Conservation (phyloP, 1,140 invertebrate species). For the Bombus picipes region DNA sequence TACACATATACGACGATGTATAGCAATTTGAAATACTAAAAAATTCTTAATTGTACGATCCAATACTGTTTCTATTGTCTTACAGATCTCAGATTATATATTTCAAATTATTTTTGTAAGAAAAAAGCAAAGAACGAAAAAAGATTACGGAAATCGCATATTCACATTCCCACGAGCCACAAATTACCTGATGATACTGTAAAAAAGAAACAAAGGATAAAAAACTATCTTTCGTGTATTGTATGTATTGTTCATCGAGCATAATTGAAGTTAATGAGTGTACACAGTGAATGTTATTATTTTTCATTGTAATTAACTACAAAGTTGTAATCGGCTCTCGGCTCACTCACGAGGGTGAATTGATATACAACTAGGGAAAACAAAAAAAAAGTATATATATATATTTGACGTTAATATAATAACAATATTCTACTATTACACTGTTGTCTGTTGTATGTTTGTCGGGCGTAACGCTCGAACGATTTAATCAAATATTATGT, state of each 20-base stretch:
- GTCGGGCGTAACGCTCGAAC: constrained; percentile 64
- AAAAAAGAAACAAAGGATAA: constrained; percentile 33
- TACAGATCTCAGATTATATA: constrained; percentile 72
- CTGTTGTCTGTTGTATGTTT: constrained; percentile 79
- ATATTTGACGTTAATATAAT: constrained; percentile 78
- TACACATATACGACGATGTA: constrained; percentile 24
- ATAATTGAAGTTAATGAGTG: constrained; percentile 75
- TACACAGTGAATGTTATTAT: constrained; percentile 78
- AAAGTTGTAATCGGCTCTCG: constrained; percentile 65
- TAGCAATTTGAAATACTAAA: constrained; percentile 53
- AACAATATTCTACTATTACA: constrained; percentile 79
- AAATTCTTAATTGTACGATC: constrained; percentile 66
- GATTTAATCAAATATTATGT: constrained; percentile 76
- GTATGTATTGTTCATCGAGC: constrained; percentile 70
- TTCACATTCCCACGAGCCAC: constrained; percentile 75
- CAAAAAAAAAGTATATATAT: not conserved
- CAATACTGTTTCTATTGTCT: constrained; percentile 70
- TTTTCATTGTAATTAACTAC: constrained; percentile 73
- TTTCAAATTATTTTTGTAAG: constrained; percentile 74
- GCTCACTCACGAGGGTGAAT: constrained; percentile 58
- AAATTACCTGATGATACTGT: constrained; percentile 71
- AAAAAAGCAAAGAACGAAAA: constrained; percentile 57
- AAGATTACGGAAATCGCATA: constrained; percentile 64
- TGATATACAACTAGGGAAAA: constrained; percentile 70
- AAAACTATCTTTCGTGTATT: constrained; percentile 73